phyloP scores from a whole-genome alignment of 2,888 invertebrate genomes.

The Lysandra bellargus region DNA sequence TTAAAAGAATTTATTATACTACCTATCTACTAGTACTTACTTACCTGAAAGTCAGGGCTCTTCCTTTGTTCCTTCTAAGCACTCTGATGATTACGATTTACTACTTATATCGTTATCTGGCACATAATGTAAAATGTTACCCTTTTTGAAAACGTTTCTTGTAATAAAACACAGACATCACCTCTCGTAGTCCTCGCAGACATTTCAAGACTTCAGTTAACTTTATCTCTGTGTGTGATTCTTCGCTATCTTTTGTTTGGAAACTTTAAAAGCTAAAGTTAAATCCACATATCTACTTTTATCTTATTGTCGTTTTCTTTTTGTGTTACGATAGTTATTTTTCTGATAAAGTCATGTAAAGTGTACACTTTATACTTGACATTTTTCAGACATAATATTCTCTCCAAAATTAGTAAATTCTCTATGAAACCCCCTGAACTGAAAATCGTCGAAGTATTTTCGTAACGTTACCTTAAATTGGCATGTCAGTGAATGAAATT shows the following conservation, averaged over 20 bases:
- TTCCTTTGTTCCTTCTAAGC: too few species aligned
- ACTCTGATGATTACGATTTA: too few species aligned
- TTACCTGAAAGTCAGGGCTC: too few species aligned
- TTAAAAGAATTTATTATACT: too few species aligned
- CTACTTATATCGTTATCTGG: background rate
- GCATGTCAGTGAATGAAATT: background rate
- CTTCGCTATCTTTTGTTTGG: constrained; percentile 7
- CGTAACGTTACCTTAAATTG: too few species aligned
- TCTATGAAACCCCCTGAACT: too few species aligned
- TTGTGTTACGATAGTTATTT: background rate
- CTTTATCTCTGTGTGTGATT: constrained; percentile 21
- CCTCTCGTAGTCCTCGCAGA: background rate
- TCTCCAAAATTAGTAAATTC: too few species aligned
- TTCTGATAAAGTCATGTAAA: too few species aligned
- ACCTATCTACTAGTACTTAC: too few species aligned
- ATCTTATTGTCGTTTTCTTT: background rate
- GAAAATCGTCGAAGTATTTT: too few species aligned
- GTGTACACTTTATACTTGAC: too few species aligned
- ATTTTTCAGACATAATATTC: too few species aligned
- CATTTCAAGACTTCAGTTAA: constrained; percentile 15
- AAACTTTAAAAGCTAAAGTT: constrained; percentile 25
- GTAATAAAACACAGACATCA: background rate
- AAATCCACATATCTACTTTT: constrained; percentile 7
- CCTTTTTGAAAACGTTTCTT: background rate
- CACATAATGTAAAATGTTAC: background rate